Conservation (phyloP, 2,797 vertebrate genomes). For the Acanthornis magna region DNA sequence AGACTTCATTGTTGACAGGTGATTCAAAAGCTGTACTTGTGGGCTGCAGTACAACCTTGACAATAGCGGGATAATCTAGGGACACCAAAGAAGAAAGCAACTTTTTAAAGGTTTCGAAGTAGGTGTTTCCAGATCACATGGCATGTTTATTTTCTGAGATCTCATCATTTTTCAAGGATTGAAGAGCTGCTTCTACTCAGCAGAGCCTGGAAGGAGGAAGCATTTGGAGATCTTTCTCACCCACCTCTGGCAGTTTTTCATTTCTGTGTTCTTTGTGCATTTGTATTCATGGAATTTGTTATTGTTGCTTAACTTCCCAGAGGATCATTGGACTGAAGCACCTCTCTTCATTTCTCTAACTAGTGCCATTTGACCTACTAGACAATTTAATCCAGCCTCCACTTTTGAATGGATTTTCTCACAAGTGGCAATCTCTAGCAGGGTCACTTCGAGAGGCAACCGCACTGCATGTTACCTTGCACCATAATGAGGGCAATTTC, state of each 20-base stretch:
- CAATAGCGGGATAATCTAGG: background rate
- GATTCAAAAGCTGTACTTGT: background rate
- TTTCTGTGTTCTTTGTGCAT: slow-evolving; percentile 47
- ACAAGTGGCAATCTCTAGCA: slow-evolving; percentile 76
- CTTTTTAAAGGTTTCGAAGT: background rate
- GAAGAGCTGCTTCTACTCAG: background rate
- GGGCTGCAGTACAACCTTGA: background rate
- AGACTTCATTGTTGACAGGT: background rate
- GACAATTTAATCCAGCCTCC: slow-evolving; percentile 71
- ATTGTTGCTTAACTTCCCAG: slow-evolving; percentile 74
- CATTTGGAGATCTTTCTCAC: background rate
- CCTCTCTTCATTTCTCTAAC: slow-evolving; percentile 74
- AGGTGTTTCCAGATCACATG: background rate
- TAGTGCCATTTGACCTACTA: slow-evolving; percentile 74
- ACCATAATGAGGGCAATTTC: slow-evolving; percentile 72
- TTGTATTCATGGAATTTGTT: slow-evolving; percentile 78
- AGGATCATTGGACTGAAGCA: slow-evolving; percentile 74
- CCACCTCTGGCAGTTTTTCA: background rate
- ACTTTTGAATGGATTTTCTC: slow-evolving; percentile 75
- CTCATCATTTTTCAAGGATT: background rate
- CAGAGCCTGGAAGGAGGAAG: background rate
- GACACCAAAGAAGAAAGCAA: background rate
- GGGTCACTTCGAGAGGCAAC: slow-evolving; percentile 70
- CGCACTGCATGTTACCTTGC: slow-evolving; percentile 56
- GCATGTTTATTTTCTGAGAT: background rate